Conservation (phyloP, 1,140 invertebrate species). For the Drosophila triauraria region DNA sequence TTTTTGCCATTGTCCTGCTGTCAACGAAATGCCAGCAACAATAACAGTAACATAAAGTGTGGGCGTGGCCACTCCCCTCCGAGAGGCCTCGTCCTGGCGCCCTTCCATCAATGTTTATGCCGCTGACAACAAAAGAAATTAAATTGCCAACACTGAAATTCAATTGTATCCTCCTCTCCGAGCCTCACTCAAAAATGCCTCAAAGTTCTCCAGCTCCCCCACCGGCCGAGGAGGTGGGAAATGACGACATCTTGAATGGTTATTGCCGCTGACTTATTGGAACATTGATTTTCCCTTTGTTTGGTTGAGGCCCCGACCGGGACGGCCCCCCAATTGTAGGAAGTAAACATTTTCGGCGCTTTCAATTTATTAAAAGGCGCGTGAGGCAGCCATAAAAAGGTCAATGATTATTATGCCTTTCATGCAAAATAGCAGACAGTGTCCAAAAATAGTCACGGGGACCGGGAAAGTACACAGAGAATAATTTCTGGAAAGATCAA, state of each 20-base stretch:
- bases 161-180: constrained; percentile 67
- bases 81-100: constrained; percentile 15
- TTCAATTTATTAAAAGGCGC: constrained; percentile 79
- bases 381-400: constrained; percentile 71
- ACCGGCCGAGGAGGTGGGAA: constrained; percentile 5
- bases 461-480: constrained; percentile 15
- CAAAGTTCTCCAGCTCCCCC: constrained; percentile 15
- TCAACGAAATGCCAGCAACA: constrained; percentile 72
- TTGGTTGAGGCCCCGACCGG: not conserved
- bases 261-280: constrained; percentile 69
- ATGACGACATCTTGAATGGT: constrained; percentile 61
- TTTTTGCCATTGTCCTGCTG: constrained; percentile 75
- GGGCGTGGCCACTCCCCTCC: constrained; percentile 27
- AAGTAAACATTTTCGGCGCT: constrained; percentile 68
- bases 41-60: constrained; percentile 58
- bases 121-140: constrained; percentile 81
- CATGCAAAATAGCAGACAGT: constrained; percentile 57
- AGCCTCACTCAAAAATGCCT: constrained; percentile 62
- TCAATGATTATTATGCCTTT: constrained; percentile 71
- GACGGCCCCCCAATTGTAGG: constrained; percentile 31
- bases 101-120: constrained; percentile 70
- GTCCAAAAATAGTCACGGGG: constrained; percentile 32
- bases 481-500: not conserved
- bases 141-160: constrained; percentile 82
- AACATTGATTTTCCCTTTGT: constrained; percentile 62